A percentile compares a stretch with the other conserved stretches of the same genome.
phyloP scores from a whole-genome alignment of 2,113 vertebrate species.

The Gallinago media region DNA sequence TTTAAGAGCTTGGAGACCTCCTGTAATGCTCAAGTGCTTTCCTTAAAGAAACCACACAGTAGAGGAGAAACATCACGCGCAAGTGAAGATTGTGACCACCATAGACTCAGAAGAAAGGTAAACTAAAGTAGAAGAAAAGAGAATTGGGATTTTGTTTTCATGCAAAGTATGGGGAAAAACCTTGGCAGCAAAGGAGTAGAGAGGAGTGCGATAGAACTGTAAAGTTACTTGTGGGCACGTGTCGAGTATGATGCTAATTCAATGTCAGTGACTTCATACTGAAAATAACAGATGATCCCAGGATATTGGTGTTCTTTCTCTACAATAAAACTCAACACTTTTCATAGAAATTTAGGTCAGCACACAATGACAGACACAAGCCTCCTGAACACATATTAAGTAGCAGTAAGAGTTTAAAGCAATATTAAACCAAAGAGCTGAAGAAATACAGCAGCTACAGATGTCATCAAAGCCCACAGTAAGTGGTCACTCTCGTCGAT shows the following conservation, averaged over 20 bases:
- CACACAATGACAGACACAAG: background rate
- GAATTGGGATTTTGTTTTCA: fast-evolving
- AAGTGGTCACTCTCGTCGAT: background rate
- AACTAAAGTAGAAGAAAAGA: background rate
- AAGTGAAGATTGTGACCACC: background rate
- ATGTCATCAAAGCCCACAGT: background rate
- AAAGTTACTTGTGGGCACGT: background rate
- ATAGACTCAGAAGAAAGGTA: background rate
- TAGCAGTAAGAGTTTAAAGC: background rate
- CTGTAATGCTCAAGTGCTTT: background rate
- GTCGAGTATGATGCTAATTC: background rate
- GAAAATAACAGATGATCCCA: background rate
- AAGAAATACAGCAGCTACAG: background rate
- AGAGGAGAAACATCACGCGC: background rate
- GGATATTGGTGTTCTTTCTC: background rate
- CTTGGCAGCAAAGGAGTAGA: background rate
- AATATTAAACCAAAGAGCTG: background rate
- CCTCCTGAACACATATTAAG: background rate
- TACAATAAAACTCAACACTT: background rate
- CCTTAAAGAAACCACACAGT: background rate
- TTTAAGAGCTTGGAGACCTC: background rate
- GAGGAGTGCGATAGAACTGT: fast-evolving
- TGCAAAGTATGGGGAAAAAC: background rate
- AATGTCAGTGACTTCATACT: background rate
- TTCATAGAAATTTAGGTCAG: background rate